These are phyloP conservation scores for Synergus laeviventris DNA, from an alignment of 2,888 invertebrate genomes.

Conservation along the genomic window DNA sequence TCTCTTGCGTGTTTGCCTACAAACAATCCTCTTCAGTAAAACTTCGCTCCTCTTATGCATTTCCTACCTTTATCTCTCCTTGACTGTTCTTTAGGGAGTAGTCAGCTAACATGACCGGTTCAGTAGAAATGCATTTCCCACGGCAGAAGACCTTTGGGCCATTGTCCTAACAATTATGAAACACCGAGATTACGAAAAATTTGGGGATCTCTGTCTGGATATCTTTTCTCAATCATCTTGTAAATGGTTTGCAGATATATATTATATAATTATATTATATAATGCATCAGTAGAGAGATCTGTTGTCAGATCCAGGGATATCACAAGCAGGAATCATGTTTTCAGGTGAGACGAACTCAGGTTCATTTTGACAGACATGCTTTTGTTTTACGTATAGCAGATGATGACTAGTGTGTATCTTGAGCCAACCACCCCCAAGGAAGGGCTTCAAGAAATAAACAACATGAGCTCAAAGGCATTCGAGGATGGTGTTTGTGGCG, in stretches of 20 bases:
- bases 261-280: no score
- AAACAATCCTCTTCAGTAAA: constrained; percentile 7
- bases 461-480: constrained; percentile 61
- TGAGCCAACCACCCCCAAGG: constrained; percentile 40
- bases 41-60: constrained; percentile 2
- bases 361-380: constrained; percentile 51
- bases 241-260: neutral
- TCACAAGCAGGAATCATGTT: constrained; percentile 10
- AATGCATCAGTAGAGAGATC: neutral
- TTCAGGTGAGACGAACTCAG: neutral
- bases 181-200: neutral
- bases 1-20: neutral
- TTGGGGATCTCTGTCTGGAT: no score
- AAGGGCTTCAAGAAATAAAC: constrained; percentile 43
- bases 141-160: neutral
- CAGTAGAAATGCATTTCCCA: constrained; percentile 2
- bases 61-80: neutral
- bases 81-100: neutral
- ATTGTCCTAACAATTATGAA: neutral
- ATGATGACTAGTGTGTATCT: constrained; percentile 62
- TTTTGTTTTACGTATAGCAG: constrained; percentile 62
- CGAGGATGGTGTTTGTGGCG: constrained; percentile 70
- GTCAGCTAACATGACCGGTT: neutral
- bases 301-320: neutral
- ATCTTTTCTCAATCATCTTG: no score